phyloP scores from a whole-genome alignment of 2,113 vertebrate species.

The Leptodactylus fuscus region DNA sequence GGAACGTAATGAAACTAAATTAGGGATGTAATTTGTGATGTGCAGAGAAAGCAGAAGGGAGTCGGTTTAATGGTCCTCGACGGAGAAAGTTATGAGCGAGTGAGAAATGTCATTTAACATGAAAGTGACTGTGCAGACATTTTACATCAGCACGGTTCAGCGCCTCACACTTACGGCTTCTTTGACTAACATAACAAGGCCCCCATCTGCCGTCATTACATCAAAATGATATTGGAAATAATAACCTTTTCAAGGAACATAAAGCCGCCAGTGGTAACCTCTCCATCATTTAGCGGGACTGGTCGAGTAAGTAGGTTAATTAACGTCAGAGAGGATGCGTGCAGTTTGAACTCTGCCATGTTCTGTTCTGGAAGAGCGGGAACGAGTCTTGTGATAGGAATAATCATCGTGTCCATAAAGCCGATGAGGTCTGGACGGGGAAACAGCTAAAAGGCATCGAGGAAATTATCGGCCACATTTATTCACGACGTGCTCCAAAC shows the following conservation, averaged over 20 bases:
- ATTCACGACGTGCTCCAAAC: background rate
- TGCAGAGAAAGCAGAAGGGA: slow-evolving; percentile 45
- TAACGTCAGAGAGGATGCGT: slow-evolving; percentile 17
- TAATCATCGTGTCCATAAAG: slow-evolving; percentile 1
- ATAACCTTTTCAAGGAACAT: slow-evolving; percentile 55
- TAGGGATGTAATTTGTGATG: slow-evolving; percentile 51
- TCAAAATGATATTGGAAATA: slow-evolving; percentile 46
- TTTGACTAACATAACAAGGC: slow-evolving; percentile 53
- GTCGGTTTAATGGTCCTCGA: slow-evolving; percentile 44
- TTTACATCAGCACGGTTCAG: slow-evolving; percentile 48
- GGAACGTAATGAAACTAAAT: slow-evolving; percentile 46
- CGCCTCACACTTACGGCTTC: slow-evolving; percentile 32
- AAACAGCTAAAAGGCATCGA: background rate
- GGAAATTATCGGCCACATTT: background rate
- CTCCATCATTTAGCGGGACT: slow-evolving; percentile 36
- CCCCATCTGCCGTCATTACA: slow-evolving; percentile 48
- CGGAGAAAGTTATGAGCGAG: slow-evolving; percentile 28
- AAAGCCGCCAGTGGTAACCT: slow-evolving; percentile 28
- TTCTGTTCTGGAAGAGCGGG: slow-evolving; percentile 18
- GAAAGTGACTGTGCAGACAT: slow-evolving; percentile 45
- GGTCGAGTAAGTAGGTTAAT: slow-evolving; percentile 43
- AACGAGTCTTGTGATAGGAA: slow-evolving; percentile 21
- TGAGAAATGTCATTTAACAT: slow-evolving; percentile 51
- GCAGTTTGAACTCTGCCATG: slow-evolving; percentile 17
- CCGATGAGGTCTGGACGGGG: background rate